Evolutionary conservation across 2,113 vertebrate genomes (phyloP).

Genomic region (Cynoglossus semilaevis): DNA sequence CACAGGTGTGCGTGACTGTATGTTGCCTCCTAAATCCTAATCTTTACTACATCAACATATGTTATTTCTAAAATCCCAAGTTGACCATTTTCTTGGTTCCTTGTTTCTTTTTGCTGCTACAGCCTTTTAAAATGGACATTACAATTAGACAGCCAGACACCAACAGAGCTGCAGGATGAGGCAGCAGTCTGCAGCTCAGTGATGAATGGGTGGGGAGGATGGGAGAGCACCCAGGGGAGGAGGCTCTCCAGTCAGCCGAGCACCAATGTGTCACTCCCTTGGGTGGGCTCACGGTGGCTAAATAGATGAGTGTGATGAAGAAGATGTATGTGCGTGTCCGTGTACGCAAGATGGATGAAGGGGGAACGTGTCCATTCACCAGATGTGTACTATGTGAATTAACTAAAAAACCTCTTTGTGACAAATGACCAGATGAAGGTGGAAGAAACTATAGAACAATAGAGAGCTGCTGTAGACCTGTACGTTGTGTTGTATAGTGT

Average conservation of each 20-base stretch:
- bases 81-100: neutral
- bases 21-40: slow-evolving; percentile 10
- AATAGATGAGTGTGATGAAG: neutral
- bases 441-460: neutral
- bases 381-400: slow-evolving; percentile 29
- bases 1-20: no score
- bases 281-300: slow-evolving; percentile 24
- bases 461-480: neutral
- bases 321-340: no score
- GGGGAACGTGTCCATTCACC: neutral
- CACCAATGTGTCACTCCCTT: slow-evolving; percentile 21
- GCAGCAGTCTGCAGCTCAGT: slow-evolving; percentile 43
- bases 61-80: neutral
- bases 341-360: slow-evolving; percentile 11
- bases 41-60: neutral
- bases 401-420: neutral
- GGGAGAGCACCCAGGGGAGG: slow-evolving; percentile 23
- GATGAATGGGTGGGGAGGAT: slow-evolving; percentile 15
- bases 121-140: slow-evolving; percentile 30
- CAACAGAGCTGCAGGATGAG: slow-evolving; percentile 35
- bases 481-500: no score
- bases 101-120: neutral
- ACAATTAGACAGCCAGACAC: slow-evolving; percentile 7
- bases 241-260: slow-evolving; percentile 24
- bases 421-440: neutral